Conservation (phyloP, 2,797 vertebrate species). For the Podarcis lilfordi region DNA sequence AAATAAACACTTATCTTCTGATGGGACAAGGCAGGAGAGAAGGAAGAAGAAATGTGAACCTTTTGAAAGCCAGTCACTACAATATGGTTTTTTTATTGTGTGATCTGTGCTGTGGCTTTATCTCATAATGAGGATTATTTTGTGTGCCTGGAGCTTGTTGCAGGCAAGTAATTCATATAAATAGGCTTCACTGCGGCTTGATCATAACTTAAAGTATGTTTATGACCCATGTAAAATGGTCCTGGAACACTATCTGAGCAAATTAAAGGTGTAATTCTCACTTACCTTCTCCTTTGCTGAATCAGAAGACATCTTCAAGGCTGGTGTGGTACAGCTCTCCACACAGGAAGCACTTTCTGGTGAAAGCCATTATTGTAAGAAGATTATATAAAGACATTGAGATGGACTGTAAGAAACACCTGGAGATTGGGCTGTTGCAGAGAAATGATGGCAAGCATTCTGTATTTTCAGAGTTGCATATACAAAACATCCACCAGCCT, state of each 20-base stretch:
- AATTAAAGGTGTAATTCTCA: conserved; percentile 50
- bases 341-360: conserved; percentile 13
- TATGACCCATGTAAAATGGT: conserved; percentile 36
- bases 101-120: neutral
- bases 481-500: fast-evolving
- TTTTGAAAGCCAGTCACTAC: conserved; percentile 30
- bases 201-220: conserved; percentile 8
- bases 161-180: conserved; percentile 28
- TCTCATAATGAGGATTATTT: conserved; percentile 17
- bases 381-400: neutral
- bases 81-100: neutral
- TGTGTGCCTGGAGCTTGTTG: neutral
- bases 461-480: neutral
- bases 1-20: neutral
- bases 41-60: neutral
- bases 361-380: neutral
- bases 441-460: neutral
- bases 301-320: conserved; percentile 1
- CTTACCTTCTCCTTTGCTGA: conserved; percentile 26
- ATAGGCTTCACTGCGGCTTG: conserved; percentile 31
- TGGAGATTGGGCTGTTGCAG: neutral
- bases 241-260: conserved; percentile 18
- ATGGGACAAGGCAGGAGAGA: neutral
- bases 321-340: conserved; percentile 24
- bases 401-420: neutral